Percentiles rank a stretch among this genome's conserved stretches.
phyloP scores from a whole-genome alignment of 2,888 invertebrate species.

The Autographa gamma region DNA sequence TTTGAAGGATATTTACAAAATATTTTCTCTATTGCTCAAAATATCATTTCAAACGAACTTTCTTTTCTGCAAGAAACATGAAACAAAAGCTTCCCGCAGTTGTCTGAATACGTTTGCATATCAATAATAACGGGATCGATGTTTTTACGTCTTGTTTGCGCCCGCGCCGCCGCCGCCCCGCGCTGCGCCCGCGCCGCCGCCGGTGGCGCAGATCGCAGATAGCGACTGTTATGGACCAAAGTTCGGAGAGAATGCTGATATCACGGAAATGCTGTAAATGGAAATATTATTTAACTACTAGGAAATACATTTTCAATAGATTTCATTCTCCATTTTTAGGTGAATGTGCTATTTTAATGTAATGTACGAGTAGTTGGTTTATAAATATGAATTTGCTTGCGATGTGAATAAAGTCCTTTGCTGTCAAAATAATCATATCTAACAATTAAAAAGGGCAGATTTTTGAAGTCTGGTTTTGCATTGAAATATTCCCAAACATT shows the following conservation, averaged over 20 bases:
- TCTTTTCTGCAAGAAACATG: background rate
- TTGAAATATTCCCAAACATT: no score
- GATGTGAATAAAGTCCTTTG: no score
- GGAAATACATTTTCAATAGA: no score
- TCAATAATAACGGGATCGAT: constrained; percentile 53
- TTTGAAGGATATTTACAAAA: background rate
- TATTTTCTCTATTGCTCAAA: background rate
- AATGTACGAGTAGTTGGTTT: no score
- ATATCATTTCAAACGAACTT: background rate
- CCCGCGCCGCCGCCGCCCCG: constrained; percentile 36
- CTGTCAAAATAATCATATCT: no score
- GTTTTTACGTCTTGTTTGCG: constrained; percentile 44
- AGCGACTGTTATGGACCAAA: constrained; percentile 16
- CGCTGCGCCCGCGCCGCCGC: constrained; percentile 38
- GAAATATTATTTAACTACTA: no score
- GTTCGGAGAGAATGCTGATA: constrained; percentile 11
- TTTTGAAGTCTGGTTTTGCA: no score
- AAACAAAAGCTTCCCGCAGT: constrained; percentile 30
- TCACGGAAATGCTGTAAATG: no score
- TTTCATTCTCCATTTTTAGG: no score
- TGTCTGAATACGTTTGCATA: constrained; percentile 54
- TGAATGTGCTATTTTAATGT: no score
- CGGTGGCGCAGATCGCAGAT: constrained; percentile 49
- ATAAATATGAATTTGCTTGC: no score
- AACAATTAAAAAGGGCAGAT: no score